Evolutionary conservation across 2,797 vertebrate genomes (phyloP), one percentile per base, ranked within the genome.

Genomic region (Eospalax fontanierii): DNA sequence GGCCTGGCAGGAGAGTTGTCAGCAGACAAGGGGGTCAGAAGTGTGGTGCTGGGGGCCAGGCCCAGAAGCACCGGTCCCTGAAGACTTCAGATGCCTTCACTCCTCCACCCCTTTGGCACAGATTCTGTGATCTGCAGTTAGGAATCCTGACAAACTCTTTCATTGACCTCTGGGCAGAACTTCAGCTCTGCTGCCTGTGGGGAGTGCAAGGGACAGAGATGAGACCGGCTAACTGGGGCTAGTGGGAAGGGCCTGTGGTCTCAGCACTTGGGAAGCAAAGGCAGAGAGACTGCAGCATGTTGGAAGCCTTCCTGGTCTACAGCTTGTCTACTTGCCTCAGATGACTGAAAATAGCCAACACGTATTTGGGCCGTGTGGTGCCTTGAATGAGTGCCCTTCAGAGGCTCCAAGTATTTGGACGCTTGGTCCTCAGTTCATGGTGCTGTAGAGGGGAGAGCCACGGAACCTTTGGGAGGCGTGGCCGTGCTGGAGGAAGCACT

Each of bases 81-180:
- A 26, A 66, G 43, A 75, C 84, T 80, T 80, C 1, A 1, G 28
- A 59, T n/a, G 46, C 33, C 43, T 65, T 68, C 12, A 38, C 24
- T 7, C 3, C 28, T 15, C 38, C 63, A 30, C 63, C 28, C 24
- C 40, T 80, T 38, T 28, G 54, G 76, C 82, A n/a, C 76, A 30
- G 76, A 40, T 81, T 78, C 85, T 90, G 68, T 87, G n/a, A 59
- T 80, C 54, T 65, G 22, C 70, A 54, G 12, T 21, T 65, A 22
- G 54, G 59, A 75, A 86, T 87, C 35, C 24, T 40, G 90, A 93
- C 54, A 75, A 88, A 57, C 38, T 76, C 73, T 35, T 94, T 66
- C 46, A 18, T 2, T 0, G 43, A 35, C 11, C 81, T 59, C 43
- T 43, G 46, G 82, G 78, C 40, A 46, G 70, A 57, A 54, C 87